Percentiles rank a stretch among this genome's conserved stretches.
Conservation (phyloP, 2,113 vertebrate genomes). For the Serinus canaria region DNA sequence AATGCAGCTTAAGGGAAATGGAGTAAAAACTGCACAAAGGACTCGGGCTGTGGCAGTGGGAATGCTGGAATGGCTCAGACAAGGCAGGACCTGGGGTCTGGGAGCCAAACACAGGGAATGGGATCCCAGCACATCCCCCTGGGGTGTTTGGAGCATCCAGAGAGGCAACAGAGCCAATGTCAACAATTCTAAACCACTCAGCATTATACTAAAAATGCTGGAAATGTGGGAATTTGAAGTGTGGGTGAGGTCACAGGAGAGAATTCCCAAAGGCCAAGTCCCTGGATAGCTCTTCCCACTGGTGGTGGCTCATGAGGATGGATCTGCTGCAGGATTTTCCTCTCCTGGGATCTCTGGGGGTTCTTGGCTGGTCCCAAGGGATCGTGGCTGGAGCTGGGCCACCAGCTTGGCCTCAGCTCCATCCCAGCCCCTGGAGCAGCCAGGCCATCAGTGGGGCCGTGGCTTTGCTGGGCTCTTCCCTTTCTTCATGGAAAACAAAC, state of each 20-base stretch:
- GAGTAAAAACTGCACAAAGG: background rate
- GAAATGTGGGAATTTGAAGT: background rate
- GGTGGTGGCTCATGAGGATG: fast-evolving
- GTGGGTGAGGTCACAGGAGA: background rate
- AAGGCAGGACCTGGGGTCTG: background rate
- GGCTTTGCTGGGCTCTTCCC: background rate
- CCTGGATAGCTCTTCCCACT: background rate
- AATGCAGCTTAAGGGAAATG: background rate
- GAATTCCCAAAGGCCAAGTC: background rate
- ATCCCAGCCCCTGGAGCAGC: background rate
- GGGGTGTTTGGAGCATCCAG: background rate
- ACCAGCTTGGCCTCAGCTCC: fast-evolving
- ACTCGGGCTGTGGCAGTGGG: background rate
- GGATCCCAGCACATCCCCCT: background rate
- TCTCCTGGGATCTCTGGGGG: background rate
- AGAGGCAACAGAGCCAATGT: background rate
- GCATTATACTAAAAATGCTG: background rate
- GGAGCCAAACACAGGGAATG: background rate
- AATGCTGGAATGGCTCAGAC: background rate
- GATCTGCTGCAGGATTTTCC: background rate
- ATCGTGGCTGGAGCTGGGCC: fast-evolving
- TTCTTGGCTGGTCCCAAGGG: background rate
- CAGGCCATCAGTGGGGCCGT: fast-evolving
- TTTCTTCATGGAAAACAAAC: background rate
- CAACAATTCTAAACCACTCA: background rate